Base-by-base conservation (phyloP, 2,888 invertebrate species). In the Ptilodon capucinus region DNA sequence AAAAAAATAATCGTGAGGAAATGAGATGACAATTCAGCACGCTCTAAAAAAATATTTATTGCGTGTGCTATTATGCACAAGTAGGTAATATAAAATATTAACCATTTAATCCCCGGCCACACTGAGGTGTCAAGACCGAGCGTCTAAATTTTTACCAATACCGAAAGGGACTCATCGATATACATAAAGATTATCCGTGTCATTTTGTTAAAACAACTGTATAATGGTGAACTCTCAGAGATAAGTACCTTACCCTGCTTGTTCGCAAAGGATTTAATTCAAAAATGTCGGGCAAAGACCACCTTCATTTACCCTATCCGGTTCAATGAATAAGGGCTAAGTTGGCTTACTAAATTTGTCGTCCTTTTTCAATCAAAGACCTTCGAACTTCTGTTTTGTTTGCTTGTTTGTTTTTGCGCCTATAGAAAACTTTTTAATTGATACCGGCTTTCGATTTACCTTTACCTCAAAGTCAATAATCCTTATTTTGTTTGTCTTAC, bases 381-480 rank as follows among this genome's bases (percentile, higher is more conserved):
- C 74, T 75, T 70, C 62, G 57, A 76, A 80, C 67, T 75, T 74
- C 64, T 72, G 71, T 74, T 74, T 72, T 79, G 73, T 79, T 76
- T 76, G 68, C 69, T 66, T 71, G 72, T 76, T 79, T 76, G 75
- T 70, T 75, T 65, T 69, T 63, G 59, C 65, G 69, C 74, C 74
- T 62, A 78, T 64, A 74, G 70, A 71, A 80, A 84, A 84, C 76
- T 82, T 84, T 80, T 77, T 79, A 83, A 82, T 83, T 80, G 74
- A 74, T 75, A 67, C 66, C 68, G 71, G 61, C 67, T 62, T 65
- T 68, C 61, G 69, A 70, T 76, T 72, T 21, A 1, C 14, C 18
- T 16, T 17, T 9, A 36, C 28, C 36, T 9, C 21, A 18, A 36
- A 36, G n/a, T 28, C n/a, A 21, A 23, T 36, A 46, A 35, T 30